Percentiles rank a stretch among this genome's conserved stretches.
Evolutionary conservation across 2,888 invertebrate genomes (phyloP).

Genomic region (Gastrophysa polygoni): DNA sequence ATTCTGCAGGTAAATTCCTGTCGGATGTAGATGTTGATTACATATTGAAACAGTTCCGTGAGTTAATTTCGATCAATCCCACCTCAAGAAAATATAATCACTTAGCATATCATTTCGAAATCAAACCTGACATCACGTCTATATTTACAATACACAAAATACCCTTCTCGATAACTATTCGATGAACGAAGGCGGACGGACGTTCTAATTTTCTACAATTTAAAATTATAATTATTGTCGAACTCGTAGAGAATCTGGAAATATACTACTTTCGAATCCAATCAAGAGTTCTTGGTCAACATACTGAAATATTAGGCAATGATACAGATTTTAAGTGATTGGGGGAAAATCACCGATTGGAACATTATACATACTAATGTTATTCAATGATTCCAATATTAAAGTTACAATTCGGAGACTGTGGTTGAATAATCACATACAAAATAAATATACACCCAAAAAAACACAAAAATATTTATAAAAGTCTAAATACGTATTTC

Average conservation of each 20-base stretch:
- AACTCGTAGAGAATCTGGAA: not conserved
- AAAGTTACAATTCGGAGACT: no score
- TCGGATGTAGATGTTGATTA: not conserved
- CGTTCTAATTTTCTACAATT: slow-evolving; percentile 8
- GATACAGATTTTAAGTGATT: no score
- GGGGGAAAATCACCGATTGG: no score
- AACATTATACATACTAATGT: no score
- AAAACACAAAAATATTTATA: no score
- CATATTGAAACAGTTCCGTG: not conserved
- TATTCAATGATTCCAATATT: no score
- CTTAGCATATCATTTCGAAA: not conserved
- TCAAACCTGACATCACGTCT: slow-evolving; percentile 1
- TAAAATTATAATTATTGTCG: slow-evolving; percentile 21
- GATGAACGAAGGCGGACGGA: slow-evolving; percentile 4
- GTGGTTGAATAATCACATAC: no score
- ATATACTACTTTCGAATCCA: slow-evolving; percentile 14
- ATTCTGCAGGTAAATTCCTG: not conserved
- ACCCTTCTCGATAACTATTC: not conserved
- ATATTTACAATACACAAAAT: not conserved
- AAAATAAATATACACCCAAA: no score
- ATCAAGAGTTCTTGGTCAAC: not conserved
- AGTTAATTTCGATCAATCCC: not conserved
- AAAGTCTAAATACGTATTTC: no score
- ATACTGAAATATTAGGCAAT: slow-evolving; percentile 9
- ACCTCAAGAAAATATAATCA: not conserved